Base-by-base conservation (phyloP, 2,888 invertebrate species). In the Blastobasis adustella region DNA sequence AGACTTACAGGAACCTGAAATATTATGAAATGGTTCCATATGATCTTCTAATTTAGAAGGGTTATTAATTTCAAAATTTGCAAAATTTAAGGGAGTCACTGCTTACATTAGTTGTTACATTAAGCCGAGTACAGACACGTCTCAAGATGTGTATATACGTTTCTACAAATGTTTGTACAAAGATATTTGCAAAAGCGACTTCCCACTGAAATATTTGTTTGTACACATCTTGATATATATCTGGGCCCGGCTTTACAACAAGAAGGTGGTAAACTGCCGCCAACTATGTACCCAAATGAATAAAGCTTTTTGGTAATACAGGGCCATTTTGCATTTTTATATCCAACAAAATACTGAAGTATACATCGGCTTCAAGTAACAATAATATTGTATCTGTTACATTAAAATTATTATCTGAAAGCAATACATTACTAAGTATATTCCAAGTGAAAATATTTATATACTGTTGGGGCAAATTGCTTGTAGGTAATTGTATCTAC, bases 1-100 rank as follows among this genome's bases (percentile, higher is more conserved):
- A 43, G 7, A 9, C 6, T 9, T 4, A 42, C 42, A n/a, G 42
- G n/a, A 8, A n/a, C 9, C 42, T 7, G 42, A 7, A 42, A 42
- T n/a, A 42, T 42, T n/a, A 8, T 42, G 60, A 50, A 63, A 63
- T 8, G 54, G 37, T 41, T 59, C 51, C 58, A 63, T 60, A 1
- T 58, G 43, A 50, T 59, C 40, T 47, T 56, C 54, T 46, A 61
- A 56, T 9, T 57, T 59, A 37, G 8, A 43, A 40, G 40, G 8
- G 40, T 54, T 41, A 49, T 45, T 53, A 51, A 51, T 50, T 4
- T 46, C 51, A 46, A 52, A 54, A 38, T 54, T 56, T 7, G 46
- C n/a, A n/a, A n/a, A n/a, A n/a, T n/a, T n/a, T n/a, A n/a, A n/a
- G n/a, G n/a, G n/a, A n/a, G n/a, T n/a, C n/a, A n/a, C n/a, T n/a